Base-by-base conservation (phyloP, 2,113 vertebrate genomes). In the Mellivora capensis region DNA sequence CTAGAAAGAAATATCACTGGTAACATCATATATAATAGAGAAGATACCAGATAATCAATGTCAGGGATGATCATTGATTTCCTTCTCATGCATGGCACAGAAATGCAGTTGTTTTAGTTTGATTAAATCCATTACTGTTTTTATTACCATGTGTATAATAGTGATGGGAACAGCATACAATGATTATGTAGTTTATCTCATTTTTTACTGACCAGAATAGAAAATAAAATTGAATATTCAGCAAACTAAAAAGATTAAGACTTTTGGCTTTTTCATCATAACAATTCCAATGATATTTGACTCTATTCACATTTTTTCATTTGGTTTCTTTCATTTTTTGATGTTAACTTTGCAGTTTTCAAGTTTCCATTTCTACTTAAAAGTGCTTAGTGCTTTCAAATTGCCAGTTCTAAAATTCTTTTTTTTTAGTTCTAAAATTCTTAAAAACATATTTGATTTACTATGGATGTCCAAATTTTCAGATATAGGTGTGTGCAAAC, bases 281-380 rank as follows among this genome's bases (percentile, higher is more conserved):
- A 96, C 92, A 98, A 97, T 98, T 98, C 67, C 92, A 96, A 91
- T 94, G 80, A 90, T 98, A 98, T 98, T 98, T 97, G 91, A 97
- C 87, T 98, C 95, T 25, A 54, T 95, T 77, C 98, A 94, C 97
- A 98, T 97, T 97, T 98, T 98, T 98, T 98, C 94, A 97, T 88
- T 96, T 98, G 96, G 87, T 97, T 98, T 98, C 94, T 97, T 97
- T 91, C 59, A 96, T 96, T 98, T 96, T 97, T 81, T 52, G 29
- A 97, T 93, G 87, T 94, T 97, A 96, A 15, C 61, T 96, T 93
- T 97, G 67, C 81, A 88, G 82, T 94, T 98, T 93, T 93, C 69
- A 90, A 95, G 93, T 96, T 98, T 97, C 90, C 97, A 93, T 96
- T 98, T 97, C 92, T 97, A 74, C 57, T 97, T 98, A 92, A 91